phyloP scores from a whole-genome alignment of 2,888 invertebrate genomes.

The Trissoscelio sp. region DNA sequence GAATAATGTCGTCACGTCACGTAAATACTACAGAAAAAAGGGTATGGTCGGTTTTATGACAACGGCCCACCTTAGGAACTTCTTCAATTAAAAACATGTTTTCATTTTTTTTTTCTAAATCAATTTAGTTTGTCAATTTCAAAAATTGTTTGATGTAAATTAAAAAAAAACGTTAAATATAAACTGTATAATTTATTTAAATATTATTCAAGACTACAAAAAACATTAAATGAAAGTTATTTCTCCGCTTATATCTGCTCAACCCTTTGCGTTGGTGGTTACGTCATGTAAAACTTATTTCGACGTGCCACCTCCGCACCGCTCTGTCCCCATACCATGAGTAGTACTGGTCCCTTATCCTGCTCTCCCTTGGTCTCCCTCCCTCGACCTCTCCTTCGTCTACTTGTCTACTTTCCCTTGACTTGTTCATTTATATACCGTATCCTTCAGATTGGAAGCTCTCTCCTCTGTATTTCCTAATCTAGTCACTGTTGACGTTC shows the following conservation, averaged over 20 bases:
- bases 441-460: conserved; percentile 53
- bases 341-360: conserved; percentile 59
- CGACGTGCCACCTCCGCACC: conserved; percentile 56
- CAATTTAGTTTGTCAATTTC: background rate
- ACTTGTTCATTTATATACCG: conserved; percentile 48
- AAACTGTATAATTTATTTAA: background rate
- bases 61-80: conserved; percentile 40
- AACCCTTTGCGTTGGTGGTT: conserved; percentile 70
- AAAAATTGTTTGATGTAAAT: too few species aligned
- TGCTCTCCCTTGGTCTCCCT: conserved; percentile 47
- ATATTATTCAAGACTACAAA: conserved; percentile 6
- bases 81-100: background rate
- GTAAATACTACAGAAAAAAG: conserved; percentile 61
- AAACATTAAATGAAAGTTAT: conserved; percentile 42
- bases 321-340: conserved; percentile 48
- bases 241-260: conserved; percentile 46
- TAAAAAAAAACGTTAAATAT: too few species aligned
- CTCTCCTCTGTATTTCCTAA: conserved; percentile 53
- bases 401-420: conserved; percentile 63
- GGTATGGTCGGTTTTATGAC: conserved; percentile 48
- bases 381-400: conserved; percentile 36
- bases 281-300: conserved; percentile 68
- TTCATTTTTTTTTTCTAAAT: background rate
- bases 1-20: conserved; percentile 68
- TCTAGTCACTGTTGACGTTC: conserved; percentile 39